Base-by-base conservation (phyloP, 2,113 vertebrate species). In the Ceyx margarethae region DNA sequence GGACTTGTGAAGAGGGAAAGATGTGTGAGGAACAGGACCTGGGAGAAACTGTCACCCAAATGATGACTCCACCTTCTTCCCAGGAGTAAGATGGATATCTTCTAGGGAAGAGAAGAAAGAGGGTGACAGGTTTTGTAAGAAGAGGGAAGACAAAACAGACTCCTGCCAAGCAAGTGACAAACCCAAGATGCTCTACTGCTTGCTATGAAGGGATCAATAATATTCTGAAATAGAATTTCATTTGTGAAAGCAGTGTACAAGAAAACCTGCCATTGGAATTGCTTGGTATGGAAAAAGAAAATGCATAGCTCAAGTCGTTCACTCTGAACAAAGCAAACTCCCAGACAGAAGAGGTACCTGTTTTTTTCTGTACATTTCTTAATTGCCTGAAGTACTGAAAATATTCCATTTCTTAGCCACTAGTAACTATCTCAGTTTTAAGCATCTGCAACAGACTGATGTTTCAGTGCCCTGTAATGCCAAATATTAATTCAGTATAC, bases 61-160 rank as follows among this genome's bases (percentile, higher is more conserved):
- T 77, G 74, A 73, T 74, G 67, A 80, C 56, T 77, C 40, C 42
- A 74, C 29, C 51, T 85, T 82, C 71, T 90, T 92, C 64, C 81
- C 40, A 80, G 51, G 37, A 87, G 21, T 75, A 89, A 92, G 51
- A 92, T 56, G 28, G 42, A 8, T 85, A 69, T 62, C 20, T 85
- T 87, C 54, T 43, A 87, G n/a, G 22, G 77, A 91, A 91, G 19
- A 89, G 37, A 85, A 93, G 58, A 87, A 88, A 81, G 57, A 75
- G 7, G 3, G 10, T 69, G 66, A 73, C 22, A 89, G 51, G 13
- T 60, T 92, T 93, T 51, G 48, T 54, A 66, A 92, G 50, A 58
- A 81, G 60, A 77, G 12, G 60, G 50, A 83, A 89, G 53, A 58
- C 21, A 84, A 91, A 93, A 65, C 19, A 54, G 50, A 56, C 5